A percentile compares a stretch with the other conserved stretches of the same genome.
These are phyloP conservation scores for Charadrius vociferus DNA, from an alignment of 2,113 vertebrate genomes.

Conservation along the genomic window DNA sequence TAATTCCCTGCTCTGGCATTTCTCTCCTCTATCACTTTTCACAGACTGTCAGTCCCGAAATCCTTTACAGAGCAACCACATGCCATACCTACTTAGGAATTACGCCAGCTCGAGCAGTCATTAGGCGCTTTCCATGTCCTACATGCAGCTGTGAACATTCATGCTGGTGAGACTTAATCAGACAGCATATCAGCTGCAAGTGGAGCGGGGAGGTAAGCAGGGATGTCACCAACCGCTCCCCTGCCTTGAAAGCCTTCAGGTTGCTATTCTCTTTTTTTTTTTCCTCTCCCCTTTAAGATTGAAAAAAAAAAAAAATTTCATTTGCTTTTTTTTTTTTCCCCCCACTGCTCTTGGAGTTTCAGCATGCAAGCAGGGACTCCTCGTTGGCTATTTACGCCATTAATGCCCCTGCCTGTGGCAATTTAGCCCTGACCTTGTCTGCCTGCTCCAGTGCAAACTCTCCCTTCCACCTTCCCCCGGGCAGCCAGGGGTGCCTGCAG, in stretches of 20 bases:
- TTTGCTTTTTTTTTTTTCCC: neutral
- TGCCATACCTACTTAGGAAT: constrained; percentile 55
- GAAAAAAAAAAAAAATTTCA: neutral
- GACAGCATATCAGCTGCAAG: neutral
- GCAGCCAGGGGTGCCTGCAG: neutral
- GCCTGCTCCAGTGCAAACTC: neutral
- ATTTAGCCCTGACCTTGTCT: neutral
- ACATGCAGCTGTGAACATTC: neutral
- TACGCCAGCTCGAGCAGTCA: constrained; percentile 40
- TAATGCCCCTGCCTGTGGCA: fast-evolving
- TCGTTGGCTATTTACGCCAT: fast-evolving
- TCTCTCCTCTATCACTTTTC: constrained; percentile 45
- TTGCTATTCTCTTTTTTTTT: neutral
- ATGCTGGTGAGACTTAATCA: neutral
- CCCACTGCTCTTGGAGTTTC: neutral
- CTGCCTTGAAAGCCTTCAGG: neutral
- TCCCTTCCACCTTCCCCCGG: neutral
- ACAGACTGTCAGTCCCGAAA: constrained; percentile 35
- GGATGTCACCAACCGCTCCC: neutral
- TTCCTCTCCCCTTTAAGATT: neutral
- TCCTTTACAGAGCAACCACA: constrained; percentile 26
- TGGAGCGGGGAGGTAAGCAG: neutral
- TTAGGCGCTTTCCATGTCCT: constrained; percentile 38
- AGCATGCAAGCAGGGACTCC: neutral
- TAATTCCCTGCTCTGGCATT: neutral